Conservation (phyloP, 2,113 vertebrate species). For the Chloropsis cyanopogon region DNA sequence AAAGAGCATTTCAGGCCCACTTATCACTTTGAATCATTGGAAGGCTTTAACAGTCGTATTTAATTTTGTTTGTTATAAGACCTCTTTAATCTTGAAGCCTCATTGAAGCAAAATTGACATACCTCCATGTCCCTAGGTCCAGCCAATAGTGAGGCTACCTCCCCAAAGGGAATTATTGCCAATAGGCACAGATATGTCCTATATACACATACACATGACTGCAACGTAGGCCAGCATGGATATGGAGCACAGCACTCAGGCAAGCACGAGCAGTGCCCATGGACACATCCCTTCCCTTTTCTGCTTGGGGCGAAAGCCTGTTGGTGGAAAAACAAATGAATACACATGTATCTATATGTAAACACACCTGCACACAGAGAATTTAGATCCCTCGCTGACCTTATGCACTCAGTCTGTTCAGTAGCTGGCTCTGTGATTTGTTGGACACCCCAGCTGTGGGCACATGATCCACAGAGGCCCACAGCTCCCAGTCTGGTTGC, state of each 20-base stretch:
- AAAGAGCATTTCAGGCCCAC: background rate
- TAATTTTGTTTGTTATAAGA: background rate
- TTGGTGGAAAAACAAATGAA: background rate
- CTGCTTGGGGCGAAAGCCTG: background rate
- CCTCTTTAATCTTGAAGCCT: background rate
- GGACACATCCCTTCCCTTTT: background rate
- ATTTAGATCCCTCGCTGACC: background rate
- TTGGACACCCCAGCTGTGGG: background rate
- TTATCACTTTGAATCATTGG: background rate
- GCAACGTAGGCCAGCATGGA: background rate
- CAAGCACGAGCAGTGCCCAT: background rate
- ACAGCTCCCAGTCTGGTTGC: background rate
- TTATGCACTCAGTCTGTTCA: background rate
- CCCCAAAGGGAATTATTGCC: background rate
- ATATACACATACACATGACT: background rate
- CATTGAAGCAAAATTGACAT: background rate
- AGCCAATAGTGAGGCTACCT: background rate
- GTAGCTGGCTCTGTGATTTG: background rate
- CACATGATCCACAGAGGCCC: background rate
- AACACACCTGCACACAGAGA: background rate
- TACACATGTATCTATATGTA: background rate
- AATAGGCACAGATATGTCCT: background rate
- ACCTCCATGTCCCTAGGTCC: rapidly evolving
- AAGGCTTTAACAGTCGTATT: background rate
- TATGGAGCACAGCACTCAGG: background rate